phyloP scores from a whole-genome alignment of 2,888 invertebrate species.

The Lampropteryx suffumata region DNA sequence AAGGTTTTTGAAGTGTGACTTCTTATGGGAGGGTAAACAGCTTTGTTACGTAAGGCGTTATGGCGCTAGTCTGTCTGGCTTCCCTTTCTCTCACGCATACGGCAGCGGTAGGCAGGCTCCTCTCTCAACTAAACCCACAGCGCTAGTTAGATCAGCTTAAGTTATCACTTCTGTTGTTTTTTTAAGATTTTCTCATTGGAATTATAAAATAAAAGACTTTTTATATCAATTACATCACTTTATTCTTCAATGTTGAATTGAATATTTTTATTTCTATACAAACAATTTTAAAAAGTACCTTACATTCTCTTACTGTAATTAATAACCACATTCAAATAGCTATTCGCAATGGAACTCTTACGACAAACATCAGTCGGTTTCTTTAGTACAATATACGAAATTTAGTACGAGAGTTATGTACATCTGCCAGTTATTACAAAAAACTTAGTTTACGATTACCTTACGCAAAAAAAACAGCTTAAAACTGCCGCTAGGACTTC shows the following conservation, averaged over 20 bases:
- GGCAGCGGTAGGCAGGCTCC: too few relatives aligned
- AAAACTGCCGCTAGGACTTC: neutral
- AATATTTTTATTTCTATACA: conserved; percentile 79
- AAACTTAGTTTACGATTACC: neutral
- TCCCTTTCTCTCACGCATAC: too few relatives aligned
- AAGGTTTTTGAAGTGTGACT: too few relatives aligned
- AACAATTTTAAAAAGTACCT: conserved; percentile 70
- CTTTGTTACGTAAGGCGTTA: too few relatives aligned
- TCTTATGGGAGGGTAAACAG: too few relatives aligned
- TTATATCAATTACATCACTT: conserved; percentile 69
- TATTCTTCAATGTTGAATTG: conserved; percentile 75
- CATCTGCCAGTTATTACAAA: neutral
- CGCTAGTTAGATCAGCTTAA: too few relatives aligned
- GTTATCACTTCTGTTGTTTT: too few relatives aligned
- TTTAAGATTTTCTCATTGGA: too few relatives aligned
- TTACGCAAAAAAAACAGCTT: neutral
- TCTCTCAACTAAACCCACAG: too few relatives aligned
- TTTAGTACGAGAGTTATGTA: conserved; percentile 13
- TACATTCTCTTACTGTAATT: conserved; percentile 40
- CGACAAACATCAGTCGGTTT: conserved; percentile 43
- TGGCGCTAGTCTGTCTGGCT: too few relatives aligned
- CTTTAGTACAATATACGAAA: conserved; percentile 33
- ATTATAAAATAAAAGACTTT: conserved; percentile 13
- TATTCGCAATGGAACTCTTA: conserved; percentile 42
- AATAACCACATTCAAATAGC: conserved; percentile 46